Base-by-base conservation (phyloP, 2,113 vertebrate species). In the Ia io region DNA sequence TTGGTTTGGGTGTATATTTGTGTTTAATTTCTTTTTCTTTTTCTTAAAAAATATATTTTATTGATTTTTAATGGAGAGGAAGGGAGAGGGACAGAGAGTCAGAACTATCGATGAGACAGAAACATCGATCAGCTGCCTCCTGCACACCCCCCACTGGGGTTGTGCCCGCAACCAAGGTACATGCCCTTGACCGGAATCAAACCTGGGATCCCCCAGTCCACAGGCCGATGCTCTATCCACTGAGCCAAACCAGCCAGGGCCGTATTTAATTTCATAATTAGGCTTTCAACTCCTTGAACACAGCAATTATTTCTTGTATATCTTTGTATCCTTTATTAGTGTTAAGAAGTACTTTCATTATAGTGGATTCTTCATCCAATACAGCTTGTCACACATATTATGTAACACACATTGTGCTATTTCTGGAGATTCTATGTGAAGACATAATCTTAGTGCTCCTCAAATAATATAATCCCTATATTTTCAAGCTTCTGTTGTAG, bases 221-320 rank as follows among this genome's bases (percentile, higher is more conserved):
- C 37, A 37, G 37, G 37, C 37, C 37, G 37, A 37, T 4, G 37
- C 37, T 37, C 37, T 37, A 37, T 37, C 37, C 37, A 37, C 37
- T 37, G 37, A 37, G 37, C 37, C 2, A 37, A 37, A 37, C 37
- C 37, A 37, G 37, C 37, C 37, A 37, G 37, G 37, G 37, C 37
- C 37, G 37, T 37, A 37, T 80, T 95, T 93, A 88, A 63, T 73
- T 82, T 95, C 12, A 95, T 53, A 85, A 20, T 90, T 87, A 77
- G 40, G 0, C 22, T 63, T 12, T 59, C 4, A 91, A 23, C 4
- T 84, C 9, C 2, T 37, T 32, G 18, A 86, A 79, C 44, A 78
- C 25, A 35, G 49, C 12, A 83, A 89, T 82, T 59, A 83, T 44
- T 65, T 25, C 69, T 61, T 90, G 9, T 47, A 14, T 73, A 63